These are phyloP conservation scores for Phylloscopus trochiloides DNA, from an alignment of 2,113 vertebrate species.

Conservation along the genomic window DNA sequence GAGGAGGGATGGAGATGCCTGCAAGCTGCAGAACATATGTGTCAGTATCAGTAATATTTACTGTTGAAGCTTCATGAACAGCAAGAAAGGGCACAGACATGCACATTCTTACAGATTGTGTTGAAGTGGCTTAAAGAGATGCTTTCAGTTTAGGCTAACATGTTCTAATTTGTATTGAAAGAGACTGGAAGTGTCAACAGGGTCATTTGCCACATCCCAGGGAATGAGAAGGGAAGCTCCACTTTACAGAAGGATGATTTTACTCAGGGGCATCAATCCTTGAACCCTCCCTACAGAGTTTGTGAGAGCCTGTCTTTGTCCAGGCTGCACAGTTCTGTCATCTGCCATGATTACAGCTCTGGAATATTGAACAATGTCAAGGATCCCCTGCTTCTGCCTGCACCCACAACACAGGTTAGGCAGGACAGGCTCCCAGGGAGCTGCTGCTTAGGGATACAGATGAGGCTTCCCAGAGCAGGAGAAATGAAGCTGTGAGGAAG, in stretches of 20 bases:
- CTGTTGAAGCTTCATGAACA: background rate
- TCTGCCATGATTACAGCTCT: background rate
- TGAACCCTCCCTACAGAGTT: background rate
- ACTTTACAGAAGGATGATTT: background rate
- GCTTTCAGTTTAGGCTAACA: conserved; percentile 51
- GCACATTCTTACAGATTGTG: conserved; percentile 51
- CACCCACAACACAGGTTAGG: background rate
- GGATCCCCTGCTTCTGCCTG: background rate
- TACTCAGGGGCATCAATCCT: background rate
- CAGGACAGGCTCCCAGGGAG: background rate
- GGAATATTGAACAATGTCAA: background rate
- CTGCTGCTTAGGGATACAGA: background rate
- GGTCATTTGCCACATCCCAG: conserved; percentile 7
- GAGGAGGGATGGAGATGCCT: background rate
- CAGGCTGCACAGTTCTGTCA: background rate
- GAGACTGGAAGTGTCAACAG: conserved; percentile 27
- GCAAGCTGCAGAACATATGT: conserved; percentile 41
- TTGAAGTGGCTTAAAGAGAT: conserved; percentile 39
- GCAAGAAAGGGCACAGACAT: conserved; percentile 42
- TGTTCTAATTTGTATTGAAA: conserved; percentile 49
- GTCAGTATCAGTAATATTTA: conserved; percentile 49
- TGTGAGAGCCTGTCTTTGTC: background rate
- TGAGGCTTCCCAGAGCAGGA: background rate
- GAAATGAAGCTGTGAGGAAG: background rate
- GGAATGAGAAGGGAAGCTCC: background rate